These are phyloP conservation scores for Athrips mouffetella DNA, from an alignment of 2,888 invertebrate species.

Conservation along the genomic window DNA sequence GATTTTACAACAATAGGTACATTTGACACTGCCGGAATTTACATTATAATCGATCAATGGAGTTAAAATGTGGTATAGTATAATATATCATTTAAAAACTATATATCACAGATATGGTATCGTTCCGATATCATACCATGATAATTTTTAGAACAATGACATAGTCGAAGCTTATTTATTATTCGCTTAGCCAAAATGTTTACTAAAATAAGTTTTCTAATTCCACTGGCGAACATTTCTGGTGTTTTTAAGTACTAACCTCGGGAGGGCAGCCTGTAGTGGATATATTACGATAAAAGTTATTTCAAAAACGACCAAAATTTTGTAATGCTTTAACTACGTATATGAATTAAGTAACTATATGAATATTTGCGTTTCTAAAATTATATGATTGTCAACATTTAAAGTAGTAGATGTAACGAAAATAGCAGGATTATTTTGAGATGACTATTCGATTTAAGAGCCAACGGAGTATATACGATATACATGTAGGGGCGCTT, in stretches of 20 bases:
- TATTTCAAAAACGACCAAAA: slow-evolving; percentile 33
- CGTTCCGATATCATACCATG: slow-evolving; percentile 31
- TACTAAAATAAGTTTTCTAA: slow-evolving; percentile 33
- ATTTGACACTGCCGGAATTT: slow-evolving; percentile 22
- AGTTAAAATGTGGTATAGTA: slow-evolving; percentile 10
- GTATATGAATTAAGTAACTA: slow-evolving; percentile 40
- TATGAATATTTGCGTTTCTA: slow-evolving; percentile 50
- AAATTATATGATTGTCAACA: slow-evolving; percentile 35
- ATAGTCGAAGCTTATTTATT: slow-evolving; percentile 36
- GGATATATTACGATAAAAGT: slow-evolving; percentile 26
- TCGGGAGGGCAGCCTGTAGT: slow-evolving; percentile 27
- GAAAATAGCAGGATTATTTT: slow-evolving; percentile 16
- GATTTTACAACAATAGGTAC: slow-evolving; percentile 17
- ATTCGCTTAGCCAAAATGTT: slow-evolving; percentile 35
- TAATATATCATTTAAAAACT: slow-evolving; percentile 16
- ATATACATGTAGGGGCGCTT: slow-evolving; percentile 5
- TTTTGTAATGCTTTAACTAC: slow-evolving; percentile 44
- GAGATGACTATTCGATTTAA: slow-evolving; percentile 24
- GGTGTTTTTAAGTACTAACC: slow-evolving; percentile 20
- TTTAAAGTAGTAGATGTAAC: slow-evolving; percentile 25
- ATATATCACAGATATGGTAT: slow-evolving; percentile 40
- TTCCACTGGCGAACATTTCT: slow-evolving; percentile 33
- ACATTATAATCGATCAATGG: slow-evolving; percentile 11
- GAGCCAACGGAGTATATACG: slow-evolving; percentile 28
- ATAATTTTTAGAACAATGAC: slow-evolving; percentile 24